Evolutionary conservation across 2,888 invertebrate species (phyloP).

Genomic region (Orthonychiurus folsomi): DNA sequence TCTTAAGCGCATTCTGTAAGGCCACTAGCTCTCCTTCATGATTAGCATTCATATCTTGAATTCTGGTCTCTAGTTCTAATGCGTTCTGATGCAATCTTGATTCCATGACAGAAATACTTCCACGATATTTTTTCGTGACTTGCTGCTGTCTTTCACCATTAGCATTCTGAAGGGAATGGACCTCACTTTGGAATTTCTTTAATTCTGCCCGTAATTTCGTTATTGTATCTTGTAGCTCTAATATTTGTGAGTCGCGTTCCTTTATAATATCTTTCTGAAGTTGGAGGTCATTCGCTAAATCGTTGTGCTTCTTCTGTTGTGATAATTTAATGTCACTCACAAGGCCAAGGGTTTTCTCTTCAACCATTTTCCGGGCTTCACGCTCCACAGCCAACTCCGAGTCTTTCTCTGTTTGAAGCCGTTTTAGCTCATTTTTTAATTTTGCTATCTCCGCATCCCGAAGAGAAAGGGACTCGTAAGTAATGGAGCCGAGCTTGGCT

Average conservation of each 20-base stretch:
- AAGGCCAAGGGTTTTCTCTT: too few relatives aligned
- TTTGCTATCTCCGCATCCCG: background rate
- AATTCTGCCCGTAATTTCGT: background rate
- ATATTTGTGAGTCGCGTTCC: slow-evolving; percentile 2
- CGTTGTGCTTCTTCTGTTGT: slow-evolving; percentile 8
- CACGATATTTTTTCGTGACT: slow-evolving; percentile 5
- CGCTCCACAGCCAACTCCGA: background rate
- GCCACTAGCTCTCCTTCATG: slow-evolving; percentile 12
- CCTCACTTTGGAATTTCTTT: background rate
- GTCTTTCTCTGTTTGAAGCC: background rate
- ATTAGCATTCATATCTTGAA: slow-evolving; percentile 8
- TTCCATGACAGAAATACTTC: slow-evolving; percentile 14
- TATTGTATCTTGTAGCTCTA: slow-evolving; percentile 1
- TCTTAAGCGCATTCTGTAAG: slow-evolving; percentile 3
- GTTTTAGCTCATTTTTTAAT: background rate
- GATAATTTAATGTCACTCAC: background rate
- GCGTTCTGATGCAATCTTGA: background rate
- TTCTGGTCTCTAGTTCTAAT: slow-evolving; percentile 4
- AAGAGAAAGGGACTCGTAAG: too few relatives aligned
- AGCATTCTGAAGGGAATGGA: too few relatives aligned
- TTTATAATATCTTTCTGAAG: background rate
- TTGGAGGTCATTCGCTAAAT: slow-evolving; percentile 8
- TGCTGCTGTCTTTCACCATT: background rate
- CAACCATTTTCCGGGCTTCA: background rate
- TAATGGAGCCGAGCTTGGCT: too few relatives aligned